Conservation (phyloP, 2,888 invertebrate genomes). For the Diplolepis rosae region DNA sequence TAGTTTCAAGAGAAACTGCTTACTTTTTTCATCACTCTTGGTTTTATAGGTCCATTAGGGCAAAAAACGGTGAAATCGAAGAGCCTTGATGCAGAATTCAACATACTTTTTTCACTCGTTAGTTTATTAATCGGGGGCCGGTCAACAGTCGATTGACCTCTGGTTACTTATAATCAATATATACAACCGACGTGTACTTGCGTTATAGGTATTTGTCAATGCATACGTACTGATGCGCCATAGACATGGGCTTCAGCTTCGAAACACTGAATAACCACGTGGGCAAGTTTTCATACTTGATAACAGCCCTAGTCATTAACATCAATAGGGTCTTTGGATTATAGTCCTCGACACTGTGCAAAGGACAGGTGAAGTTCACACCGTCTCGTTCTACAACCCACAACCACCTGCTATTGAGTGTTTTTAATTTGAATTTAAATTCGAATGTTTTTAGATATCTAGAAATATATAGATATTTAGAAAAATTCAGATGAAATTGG, state of each 20-base stretch:
- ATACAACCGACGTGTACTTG: slow-evolving; percentile 39
- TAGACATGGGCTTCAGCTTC: slow-evolving; percentile 9
- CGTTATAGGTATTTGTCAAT: slow-evolving; percentile 25
- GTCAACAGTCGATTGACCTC: slow-evolving; percentile 64
- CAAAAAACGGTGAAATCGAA: slow-evolving; percentile 58
- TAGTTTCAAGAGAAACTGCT: too few relatives aligned
- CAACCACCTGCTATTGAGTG: neutral
- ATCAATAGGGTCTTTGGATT: slow-evolving; percentile 55
- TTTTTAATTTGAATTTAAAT: neutral
- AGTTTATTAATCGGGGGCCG: slow-evolving; percentile 64
- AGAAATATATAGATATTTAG: neutral
- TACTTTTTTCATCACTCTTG: too few relatives aligned
- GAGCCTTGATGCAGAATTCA: slow-evolving; percentile 59
- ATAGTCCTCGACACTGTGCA: slow-evolving; percentile 53
- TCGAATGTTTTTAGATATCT: neutral
- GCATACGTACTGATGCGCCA: neutral
- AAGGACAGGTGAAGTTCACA: slow-evolving; percentile 67
- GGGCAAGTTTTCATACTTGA: slow-evolving; percentile 61
- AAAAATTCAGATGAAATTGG: neutral
- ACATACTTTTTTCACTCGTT: slow-evolving; percentile 57
- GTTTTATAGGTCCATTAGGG: too few relatives aligned
- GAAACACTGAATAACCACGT: slow-evolving; percentile 7
- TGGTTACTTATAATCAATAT: slow-evolving; percentile 62
- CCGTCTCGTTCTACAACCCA: slow-evolving; percentile 44
- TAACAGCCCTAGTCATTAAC: slow-evolving; percentile 65